phyloP scores from a whole-genome alignment of 2,888 invertebrate genomes.

The Octodonta nipae region DNA sequence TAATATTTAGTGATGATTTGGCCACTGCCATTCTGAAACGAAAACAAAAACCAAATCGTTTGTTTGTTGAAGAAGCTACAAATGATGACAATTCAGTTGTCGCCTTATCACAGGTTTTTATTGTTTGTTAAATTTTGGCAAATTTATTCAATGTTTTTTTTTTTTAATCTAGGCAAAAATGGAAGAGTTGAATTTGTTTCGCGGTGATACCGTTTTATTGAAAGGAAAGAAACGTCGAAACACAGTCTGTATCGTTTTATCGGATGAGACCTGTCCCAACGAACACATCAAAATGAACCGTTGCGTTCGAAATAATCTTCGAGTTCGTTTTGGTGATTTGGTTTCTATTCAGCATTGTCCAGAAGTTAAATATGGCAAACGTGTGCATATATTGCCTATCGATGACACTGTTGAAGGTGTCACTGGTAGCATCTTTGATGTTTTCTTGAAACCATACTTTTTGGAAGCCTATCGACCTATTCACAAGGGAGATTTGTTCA shows the following conservation, averaged over 20 bases:
- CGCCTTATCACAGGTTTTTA: constrained; percentile 88
- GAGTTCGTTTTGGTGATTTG: constrained; percentile 89
- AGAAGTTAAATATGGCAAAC: constrained; percentile 94
- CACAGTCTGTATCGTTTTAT: constrained; percentile 94
- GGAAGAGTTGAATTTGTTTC: constrained; percentile 94
- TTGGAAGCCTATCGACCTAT: constrained; percentile 97
- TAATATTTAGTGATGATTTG: constrained; percentile 57
- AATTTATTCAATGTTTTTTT: too few relatives aligned
- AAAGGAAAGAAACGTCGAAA: constrained; percentile 96
- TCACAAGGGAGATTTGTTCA: constrained; percentile 94
- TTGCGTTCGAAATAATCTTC: constrained; percentile 88
- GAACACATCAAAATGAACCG: constrained; percentile 98
- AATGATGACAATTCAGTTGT: constrained; percentile 99
- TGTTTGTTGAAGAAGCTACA: constrained; percentile 93
- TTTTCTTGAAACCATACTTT: constrained; percentile 97
- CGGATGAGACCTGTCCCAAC: constrained; percentile 89
- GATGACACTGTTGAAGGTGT: constrained; percentile 98
- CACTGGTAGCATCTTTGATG: constrained; percentile 92
- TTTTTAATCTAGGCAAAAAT: too few relatives aligned
- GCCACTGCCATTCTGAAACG: constrained; percentile 96
- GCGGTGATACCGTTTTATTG: constrained; percentile 92
- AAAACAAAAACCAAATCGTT: constrained; percentile 94
- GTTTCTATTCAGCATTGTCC: constrained; percentile 91
- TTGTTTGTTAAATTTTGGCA: too few relatives aligned
- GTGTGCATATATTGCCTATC: constrained; percentile 94